phyloP scores from a whole-genome alignment of 2,113 vertebrate genomes.

The Ctenodactylus gundi region DNA sequence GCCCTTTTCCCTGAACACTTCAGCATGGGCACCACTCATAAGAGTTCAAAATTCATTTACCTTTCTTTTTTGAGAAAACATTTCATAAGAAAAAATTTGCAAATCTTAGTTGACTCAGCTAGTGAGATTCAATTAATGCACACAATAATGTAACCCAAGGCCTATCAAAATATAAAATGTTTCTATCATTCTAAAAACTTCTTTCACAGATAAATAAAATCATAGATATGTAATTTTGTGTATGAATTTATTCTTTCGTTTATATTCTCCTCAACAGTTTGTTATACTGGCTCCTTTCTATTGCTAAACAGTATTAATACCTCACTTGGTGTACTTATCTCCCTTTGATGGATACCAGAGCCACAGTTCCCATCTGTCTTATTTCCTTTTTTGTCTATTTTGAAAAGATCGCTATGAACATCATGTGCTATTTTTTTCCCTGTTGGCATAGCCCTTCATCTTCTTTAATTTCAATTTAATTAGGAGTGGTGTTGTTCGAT shows the following conservation, averaged over 20 bases:
- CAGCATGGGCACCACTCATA: background rate
- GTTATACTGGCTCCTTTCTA: background rate
- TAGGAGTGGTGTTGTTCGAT: background rate
- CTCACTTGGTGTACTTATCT: background rate
- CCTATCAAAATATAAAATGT: background rate
- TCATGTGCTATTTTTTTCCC: background rate
- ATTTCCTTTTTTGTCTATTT: background rate
- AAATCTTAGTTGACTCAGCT: background rate
- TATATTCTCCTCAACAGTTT: too few relatives aligned
- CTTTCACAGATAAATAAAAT: background rate
- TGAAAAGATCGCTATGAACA: background rate
- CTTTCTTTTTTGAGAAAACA: background rate
- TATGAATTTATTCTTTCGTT: too few relatives aligned
- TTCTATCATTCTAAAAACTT: background rate
- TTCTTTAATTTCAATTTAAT: background rate
- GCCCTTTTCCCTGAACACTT: background rate
- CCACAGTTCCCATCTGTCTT: background rate
- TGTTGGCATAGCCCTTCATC: background rate
- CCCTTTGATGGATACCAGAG: background rate
- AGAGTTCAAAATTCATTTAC: background rate
- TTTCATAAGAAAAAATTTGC: background rate
- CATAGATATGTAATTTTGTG: fast-evolving
- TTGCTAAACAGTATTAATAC: background rate
- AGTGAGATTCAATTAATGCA: background rate
- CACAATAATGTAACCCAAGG: background rate